Conservation (phyloP, 2,113 vertebrate genomes). For the Panurus biarmicus region DNA sequence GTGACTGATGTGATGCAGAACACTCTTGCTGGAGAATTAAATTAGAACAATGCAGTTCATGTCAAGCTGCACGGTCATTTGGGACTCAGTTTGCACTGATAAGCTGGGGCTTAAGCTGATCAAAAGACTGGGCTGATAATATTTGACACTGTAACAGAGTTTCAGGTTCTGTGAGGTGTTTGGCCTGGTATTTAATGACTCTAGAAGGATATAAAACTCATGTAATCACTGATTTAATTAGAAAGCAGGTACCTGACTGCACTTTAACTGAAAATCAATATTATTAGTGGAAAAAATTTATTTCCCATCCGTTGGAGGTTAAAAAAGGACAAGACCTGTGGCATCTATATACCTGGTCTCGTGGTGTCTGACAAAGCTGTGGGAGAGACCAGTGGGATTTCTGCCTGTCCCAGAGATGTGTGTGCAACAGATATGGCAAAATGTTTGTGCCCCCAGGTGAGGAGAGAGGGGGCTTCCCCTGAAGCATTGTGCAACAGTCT, state of each 20-base stretch:
- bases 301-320: background rate
- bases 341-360: background rate
- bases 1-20: background rate
- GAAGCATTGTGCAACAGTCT: background rate
- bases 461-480: background rate
- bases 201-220: background rate
- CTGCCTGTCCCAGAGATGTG: accelerated
- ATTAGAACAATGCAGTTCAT: background rate
- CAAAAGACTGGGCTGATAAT: background rate
- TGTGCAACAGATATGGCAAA: background rate
- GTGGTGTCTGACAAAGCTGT: background rate
- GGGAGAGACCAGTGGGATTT: background rate
- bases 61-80: background rate
- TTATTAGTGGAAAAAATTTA: background rate
- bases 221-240: background rate
- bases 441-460: accelerated
- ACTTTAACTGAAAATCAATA: background rate
- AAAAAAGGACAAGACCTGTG: background rate
- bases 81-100: background rate
- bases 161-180: background rate
- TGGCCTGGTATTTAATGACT: background rate
- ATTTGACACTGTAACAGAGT: background rate
- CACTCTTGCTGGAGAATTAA: background rate
- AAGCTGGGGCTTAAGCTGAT: background rate
- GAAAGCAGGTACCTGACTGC: background rate